Evolutionary conservation across 2,888 invertebrate genomes (phyloP), one percentile per base, ranked within the genome.

Genomic region (Dermolepida albohirtum): DNA sequence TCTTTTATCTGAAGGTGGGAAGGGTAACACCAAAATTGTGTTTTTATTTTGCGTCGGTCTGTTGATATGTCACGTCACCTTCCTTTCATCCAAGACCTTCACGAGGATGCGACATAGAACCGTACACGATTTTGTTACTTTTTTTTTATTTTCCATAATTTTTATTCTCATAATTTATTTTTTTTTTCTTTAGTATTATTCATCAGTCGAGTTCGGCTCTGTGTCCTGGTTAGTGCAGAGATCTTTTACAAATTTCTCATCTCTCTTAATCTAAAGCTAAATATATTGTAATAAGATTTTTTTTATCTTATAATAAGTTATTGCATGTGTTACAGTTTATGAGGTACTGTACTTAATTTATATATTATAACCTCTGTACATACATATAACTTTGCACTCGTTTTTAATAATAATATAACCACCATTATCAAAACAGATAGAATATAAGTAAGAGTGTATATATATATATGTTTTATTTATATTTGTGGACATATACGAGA

Each of bases 261-360:
- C 80, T 81, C 4, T 22, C 81, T 82, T 83, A 82, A 80, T 80
- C 82, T 83, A 84, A 82, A 83, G 82, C 82, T 83, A 82, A 78
- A 79, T 78, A 83, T 81, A 83, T 82, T 83, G 82, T 82, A 83
- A 82, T 83, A 82, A 83, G 82, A 83, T 82, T 80, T 83, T 83
- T 82, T 82, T 83, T 83, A 82, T 82, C 83, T 83, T 83, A 83
- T 83, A 83, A 81, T 84, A 83, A 83, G 82, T 85, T 85, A 85
- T 85, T 85, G 85, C 85, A 84, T 85, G 83, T 83, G 83, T 84
- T 84, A 84, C 84, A 84, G 83, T 84, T 81, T 84, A 81, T 83
- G 84, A 84, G 85, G 83, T 84, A 84, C 84, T 84, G 84, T 80
- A 84, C 81, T 82, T 82, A 83, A 83, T 82, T 83, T 80, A 59